Evolutionary conservation across 2,113 vertebrate species (phyloP).

Genomic region (Apeltes quadracus): DNA sequence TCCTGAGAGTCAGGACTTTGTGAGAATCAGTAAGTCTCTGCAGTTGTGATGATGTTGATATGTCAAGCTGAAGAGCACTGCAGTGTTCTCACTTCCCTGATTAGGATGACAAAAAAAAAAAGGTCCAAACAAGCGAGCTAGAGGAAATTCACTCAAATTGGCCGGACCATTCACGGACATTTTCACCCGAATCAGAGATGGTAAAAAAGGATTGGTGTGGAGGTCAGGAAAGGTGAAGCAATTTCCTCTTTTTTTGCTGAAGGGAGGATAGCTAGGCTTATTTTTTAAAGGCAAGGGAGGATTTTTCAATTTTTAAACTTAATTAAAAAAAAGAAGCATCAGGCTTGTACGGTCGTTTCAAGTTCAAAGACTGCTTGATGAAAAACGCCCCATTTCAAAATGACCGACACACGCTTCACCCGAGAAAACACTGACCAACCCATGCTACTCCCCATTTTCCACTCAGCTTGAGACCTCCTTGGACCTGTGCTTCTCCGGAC

Average conservation of each 20-base stretch:
- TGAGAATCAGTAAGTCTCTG: constrained; percentile 36
- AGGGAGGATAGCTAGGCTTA: neutral
- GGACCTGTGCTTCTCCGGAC: constrained; percentile 21
- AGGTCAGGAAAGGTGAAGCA: neutral
- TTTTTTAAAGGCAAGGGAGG: neutral
- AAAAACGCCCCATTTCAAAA: neutral
- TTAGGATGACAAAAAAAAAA: neutral
- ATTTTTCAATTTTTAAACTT: neutral
- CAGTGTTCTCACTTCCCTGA: constrained; percentile 15
- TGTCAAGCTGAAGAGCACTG: constrained; percentile 11
- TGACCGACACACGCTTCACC: neutral
- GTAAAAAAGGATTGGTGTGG: neutral
- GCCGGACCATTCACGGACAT: neutral
- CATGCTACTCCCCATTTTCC: neutral
- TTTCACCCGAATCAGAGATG: neutral
- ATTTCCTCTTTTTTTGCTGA: neutral
- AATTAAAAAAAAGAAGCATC: neutral
- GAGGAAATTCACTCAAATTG: neutral
- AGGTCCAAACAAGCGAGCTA: neutral
- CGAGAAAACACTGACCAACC: neutral
- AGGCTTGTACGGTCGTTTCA: neutral
- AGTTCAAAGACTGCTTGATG: neutral
- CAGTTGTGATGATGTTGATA: constrained; percentile 29
- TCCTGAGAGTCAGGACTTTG: constrained; percentile 20
- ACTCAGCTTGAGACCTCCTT: too few relatives aligned